A percentile compares a stretch with the other conserved stretches of the same genome.
Conservation (phyloP, 2,113 vertebrate genomes). For the Climacteris rufus region DNA sequence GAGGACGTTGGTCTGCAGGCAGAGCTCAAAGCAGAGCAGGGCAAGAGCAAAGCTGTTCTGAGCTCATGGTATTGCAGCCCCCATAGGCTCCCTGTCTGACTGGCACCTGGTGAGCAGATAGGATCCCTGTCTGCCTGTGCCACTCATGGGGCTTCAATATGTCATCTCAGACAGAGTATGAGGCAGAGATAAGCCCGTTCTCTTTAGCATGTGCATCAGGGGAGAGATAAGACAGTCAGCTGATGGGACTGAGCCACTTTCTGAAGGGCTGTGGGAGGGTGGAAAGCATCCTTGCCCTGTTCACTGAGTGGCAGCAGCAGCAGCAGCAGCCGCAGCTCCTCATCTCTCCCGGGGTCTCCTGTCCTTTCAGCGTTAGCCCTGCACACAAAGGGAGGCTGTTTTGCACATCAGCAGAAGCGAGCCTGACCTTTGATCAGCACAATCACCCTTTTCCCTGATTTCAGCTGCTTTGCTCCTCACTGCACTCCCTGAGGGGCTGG, state of each 20-base stretch:
- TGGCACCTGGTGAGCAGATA: neutral
- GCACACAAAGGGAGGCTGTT: neutral
- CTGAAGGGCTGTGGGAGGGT: neutral
- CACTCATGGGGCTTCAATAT: neutral
- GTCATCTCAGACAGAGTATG: neutral
- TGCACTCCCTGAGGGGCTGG: neutral
- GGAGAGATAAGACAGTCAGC: neutral
- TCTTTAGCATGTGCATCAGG: neutral
- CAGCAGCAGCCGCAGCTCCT: neutral
- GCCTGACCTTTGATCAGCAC: neutral
- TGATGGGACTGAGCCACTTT: neutral
- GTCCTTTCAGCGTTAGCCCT: neutral
- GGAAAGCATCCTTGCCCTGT: neutral
- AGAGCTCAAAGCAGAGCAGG: neutral
- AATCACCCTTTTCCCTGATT: neutral
- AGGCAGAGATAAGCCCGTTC: neutral
- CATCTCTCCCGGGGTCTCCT: neutral
- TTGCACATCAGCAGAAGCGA: neutral
- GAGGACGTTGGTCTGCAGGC: neutral
- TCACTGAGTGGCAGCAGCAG: neutral
- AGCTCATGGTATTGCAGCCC: neutral
- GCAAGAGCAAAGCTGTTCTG: rapidly evolving
- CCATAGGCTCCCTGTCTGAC: neutral
- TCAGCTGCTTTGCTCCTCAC: neutral
- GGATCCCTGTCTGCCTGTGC: neutral